A percentile compares a stretch with the other conserved stretches of the same genome.
phyloP scores from a whole-genome alignment of 2,888 invertebrate species.

The Cerastoderma edule region DNA sequence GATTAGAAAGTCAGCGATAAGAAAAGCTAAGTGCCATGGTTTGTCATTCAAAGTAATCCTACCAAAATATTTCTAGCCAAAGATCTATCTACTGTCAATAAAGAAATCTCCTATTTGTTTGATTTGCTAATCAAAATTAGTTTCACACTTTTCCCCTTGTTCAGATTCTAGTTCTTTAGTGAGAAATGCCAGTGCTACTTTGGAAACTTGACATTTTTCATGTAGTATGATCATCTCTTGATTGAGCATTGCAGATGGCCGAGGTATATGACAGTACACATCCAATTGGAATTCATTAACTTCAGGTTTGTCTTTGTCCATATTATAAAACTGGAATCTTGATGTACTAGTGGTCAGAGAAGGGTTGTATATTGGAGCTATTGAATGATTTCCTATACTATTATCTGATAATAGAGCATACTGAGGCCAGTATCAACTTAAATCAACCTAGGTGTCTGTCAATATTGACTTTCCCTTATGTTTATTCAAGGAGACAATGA shows the following conservation, averaged over 20 bases:
- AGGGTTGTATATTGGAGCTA: neutral
- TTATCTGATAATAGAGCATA: conserved; percentile 9
- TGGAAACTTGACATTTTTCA: too few species aligned
- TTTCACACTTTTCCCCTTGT: conserved; percentile 3
- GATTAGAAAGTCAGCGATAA: conserved; percentile 45
- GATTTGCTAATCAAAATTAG: conserved; percentile 9
- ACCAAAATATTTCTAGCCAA: conserved; percentile 21
- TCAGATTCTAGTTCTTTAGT: too few species aligned
- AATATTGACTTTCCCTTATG: conserved; percentile 11
- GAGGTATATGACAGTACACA: too few species aligned
- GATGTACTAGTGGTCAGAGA: neutral
- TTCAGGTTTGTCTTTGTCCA: too few species aligned
- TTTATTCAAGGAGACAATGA: conserved; percentile 7
- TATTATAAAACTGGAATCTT: neutral
- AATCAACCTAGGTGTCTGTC: conserved; percentile 7
- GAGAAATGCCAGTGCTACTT: too few species aligned
- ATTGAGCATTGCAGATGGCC: too few species aligned
- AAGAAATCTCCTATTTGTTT: conserved; percentile 18
- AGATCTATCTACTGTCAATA: conserved; percentile 12
- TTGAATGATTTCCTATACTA: conserved; percentile 7
- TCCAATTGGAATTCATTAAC: too few species aligned
- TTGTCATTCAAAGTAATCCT: conserved; percentile 15
- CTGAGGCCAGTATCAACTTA: conserved; percentile 3
- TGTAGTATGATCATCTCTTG: too few species aligned
- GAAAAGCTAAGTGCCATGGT: conserved; percentile 20